Conservation (phyloP, 2,888 invertebrate genomes). For the Thymelicus lineola region DNA sequence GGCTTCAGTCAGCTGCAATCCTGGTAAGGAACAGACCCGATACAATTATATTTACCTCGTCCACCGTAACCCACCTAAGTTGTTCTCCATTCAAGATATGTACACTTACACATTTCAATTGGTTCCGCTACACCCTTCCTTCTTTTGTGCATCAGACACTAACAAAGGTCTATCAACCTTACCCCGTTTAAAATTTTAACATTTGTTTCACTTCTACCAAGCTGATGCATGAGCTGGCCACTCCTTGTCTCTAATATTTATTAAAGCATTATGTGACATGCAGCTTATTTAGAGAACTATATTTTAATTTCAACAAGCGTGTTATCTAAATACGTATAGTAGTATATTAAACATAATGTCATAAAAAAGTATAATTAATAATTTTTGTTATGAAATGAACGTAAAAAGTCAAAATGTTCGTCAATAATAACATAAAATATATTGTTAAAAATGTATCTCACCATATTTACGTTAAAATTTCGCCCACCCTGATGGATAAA, state of each 20-base stretch:
- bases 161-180: constrained; percentile 3
- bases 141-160: constrained; percentile 1
- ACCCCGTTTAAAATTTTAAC: constrained; percentile 23
- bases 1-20: constrained; percentile 21
- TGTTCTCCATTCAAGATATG: constrained; percentile 54
- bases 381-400: constrained; percentile 10
- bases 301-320: constrained; percentile 32
- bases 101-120: constrained; percentile 49
- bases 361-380: constrained; percentile 13
- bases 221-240: constrained; percentile 19
- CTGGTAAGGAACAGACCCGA: constrained; percentile 22
- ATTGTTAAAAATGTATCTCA: not conserved
- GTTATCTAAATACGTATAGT: constrained; percentile 16
- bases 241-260: constrained; percentile 13
- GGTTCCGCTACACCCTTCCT: constrained; percentile 8
- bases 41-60: constrained; percentile 1
- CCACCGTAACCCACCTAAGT: constrained; percentile 37
- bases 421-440: constrained; percentile 11
- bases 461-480: not conserved
- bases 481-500: not conserved
- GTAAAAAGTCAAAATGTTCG: constrained; percentile 22
- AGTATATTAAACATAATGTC: constrained; percentile 22
- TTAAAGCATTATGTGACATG: constrained; percentile 32
- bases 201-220: constrained; percentile 16
- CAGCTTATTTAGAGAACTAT: constrained; percentile 28